Evolutionary conservation across 1,140 invertebrate species (phyloP), one percentile per base, ranked within the genome.

Genomic region (Drosophila simulans): DNA sequence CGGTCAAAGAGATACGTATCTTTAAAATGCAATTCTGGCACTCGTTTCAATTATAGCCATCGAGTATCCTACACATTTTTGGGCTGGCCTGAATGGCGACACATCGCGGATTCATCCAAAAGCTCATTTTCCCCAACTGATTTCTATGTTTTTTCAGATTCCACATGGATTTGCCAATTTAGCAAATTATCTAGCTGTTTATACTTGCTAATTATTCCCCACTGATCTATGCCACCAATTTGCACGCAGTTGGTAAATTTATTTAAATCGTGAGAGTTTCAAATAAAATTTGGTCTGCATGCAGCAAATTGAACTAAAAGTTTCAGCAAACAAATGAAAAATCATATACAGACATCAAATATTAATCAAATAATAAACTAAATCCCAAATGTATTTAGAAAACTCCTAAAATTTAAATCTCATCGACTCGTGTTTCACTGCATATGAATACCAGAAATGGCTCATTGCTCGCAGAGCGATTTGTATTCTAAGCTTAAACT

Each of bases 401-500:
- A 22, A 22, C 0, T 22, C 20, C 20, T 22, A 22, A 22, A 22
- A 22, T 22, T 2, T 22, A 22, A 22, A 22, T 22, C 2, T 22
- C 20, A 22, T 22, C 20, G 3, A 22, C 20, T 22, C 20, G 20
- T 22, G 20, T 22, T 22, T 22, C 22, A 15, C 31, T 49, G 13
- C 35, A 40, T 58, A 42, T 63, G 25, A 42, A 15, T 42, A 42
- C 31, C 25, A 42, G 35, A 39, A 40, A 40, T 22, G 7, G 8
- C 34, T 56, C 51, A 2, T 15, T 10, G 22, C n/a, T n/a, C 8
- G 2, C 11, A 27, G 31, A 17, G 25, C n/a, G 35, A 27, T 42
- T 62, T 31, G 59, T 11, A 15, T 42, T n/a, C 54, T 59, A 62
- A 58, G 46, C 45, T 31, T 37, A 43, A 66, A 49, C 59, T 37